Conservation (phyloP, 2,113 vertebrate species). For the Anseranas semipalmata region DNA sequence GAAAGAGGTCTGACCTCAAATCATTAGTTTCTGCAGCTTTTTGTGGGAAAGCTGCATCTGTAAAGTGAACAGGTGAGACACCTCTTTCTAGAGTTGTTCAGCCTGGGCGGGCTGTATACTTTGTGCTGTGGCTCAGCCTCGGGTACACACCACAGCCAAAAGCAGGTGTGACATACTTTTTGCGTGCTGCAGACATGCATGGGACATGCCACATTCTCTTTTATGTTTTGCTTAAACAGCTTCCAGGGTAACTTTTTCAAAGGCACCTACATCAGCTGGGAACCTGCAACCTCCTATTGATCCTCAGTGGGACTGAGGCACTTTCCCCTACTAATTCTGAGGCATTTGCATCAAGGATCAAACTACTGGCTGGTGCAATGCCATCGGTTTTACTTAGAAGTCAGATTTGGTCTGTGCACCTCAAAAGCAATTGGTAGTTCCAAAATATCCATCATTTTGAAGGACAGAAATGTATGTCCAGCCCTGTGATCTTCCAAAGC, state of each 20-base stretch:
- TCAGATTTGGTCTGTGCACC: background rate
- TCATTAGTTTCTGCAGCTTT: background rate
- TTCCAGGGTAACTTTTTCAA: slow-evolving; percentile 31
- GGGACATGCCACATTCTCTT: background rate
- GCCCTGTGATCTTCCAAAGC: background rate
- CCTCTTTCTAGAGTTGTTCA: background rate
- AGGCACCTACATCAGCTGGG: background rate
- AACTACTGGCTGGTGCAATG: background rate
- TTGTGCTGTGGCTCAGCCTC: background rate
- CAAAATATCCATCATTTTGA: background rate
- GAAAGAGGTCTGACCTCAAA: background rate
- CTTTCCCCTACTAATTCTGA: background rate
- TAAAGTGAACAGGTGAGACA: background rate
- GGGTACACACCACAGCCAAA: background rate
- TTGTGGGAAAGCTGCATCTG: background rate
- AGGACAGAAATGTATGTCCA: background rate
- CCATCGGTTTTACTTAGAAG: background rate
- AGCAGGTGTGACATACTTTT: slow-evolving; percentile 68
- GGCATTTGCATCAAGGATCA: background rate
- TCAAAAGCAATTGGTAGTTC: background rate
- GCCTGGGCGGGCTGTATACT: background rate
- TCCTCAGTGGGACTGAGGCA: background rate
- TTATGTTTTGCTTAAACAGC: slow-evolving; percentile 24
- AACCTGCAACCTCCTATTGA: background rate
- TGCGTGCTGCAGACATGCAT: background rate